Conservation (phyloP, 1,140 invertebrate species). For the Lithobius niger region DNA sequence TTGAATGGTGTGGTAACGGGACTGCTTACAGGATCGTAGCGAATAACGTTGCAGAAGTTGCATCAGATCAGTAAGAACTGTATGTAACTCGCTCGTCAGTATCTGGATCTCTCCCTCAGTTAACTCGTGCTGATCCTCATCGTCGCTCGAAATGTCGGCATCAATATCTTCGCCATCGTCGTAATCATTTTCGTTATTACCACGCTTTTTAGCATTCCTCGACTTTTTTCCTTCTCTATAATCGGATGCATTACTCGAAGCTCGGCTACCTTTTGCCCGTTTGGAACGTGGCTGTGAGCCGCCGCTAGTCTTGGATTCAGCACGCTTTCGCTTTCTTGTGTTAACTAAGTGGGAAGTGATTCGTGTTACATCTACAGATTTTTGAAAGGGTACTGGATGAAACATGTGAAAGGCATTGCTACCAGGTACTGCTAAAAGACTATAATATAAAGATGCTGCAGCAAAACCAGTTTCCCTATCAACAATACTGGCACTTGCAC, state of each 20-base stretch:
- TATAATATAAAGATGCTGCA: constrained; percentile 36
- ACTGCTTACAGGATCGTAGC: constrained; percentile 35
- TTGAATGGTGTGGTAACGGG: constrained; percentile 35
- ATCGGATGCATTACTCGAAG: constrained; percentile 19
- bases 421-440: constrained; percentile 37
- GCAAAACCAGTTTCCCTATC: constrained; percentile 30
- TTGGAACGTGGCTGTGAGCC: too few relatives aligned
- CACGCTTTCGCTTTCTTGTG: neutral
- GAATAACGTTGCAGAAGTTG: constrained; percentile 34
- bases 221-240: constrained; percentile 11
- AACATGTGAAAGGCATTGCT: constrained; percentile 43
- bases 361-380: constrained; percentile 37
- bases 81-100: constrained; percentile 25
- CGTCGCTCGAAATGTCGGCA: constrained; percentile 12
- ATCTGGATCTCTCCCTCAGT: constrained; percentile 16
- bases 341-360: constrained; percentile 27
- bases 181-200: neutral
- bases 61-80: constrained; percentile 34
- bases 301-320: too few relatives aligned
- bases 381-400: constrained; percentile 40
- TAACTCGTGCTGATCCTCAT: too few relatives aligned
- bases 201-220: neutral
- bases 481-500: constrained; percentile 26
- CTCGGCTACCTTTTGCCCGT: constrained; percentile 13
- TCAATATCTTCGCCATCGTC: constrained; percentile 7